Base-by-base conservation (phyloP, 2,888 invertebrate genomes). In the Brachycybe producta region DNA sequence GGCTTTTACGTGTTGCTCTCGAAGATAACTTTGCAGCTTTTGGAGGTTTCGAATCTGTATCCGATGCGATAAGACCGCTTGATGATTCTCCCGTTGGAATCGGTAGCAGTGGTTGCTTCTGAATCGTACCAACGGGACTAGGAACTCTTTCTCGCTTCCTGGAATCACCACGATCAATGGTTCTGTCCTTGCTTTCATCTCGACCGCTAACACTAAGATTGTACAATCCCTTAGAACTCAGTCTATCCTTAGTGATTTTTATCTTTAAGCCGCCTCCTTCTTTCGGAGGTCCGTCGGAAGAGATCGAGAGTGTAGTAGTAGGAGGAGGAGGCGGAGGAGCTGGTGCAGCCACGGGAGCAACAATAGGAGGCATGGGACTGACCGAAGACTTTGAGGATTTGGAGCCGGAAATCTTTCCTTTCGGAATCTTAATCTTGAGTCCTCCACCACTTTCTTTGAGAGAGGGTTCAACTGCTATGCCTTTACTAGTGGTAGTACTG, bases 401-500 rank as follows among this genome's bases (percentile, higher is more conserved):
- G 2, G n/a, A 15, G 3, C 24, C 19, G 23, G 2, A 5, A 7
- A 36, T 28, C 36, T 36, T 43, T 56, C 83, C 82, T 61, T 83
- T 83, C 24, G 83, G 77, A 57, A 86, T 84, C 70, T 84, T 85
- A 59, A 85, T 81, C 51, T 61, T 61, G 5, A 62, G 51, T 23
- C 59, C 56, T 43, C 55, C 54, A 4, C 42, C 52, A 5, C 42
- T 8, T 1, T 21, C 13, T 21, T 21, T 13, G 5, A 17, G 1
- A 7, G 42, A 42, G 15, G 17, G 23, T 24, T 26, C 27, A 17
- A 19, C 21, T 4, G 24, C 19, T 15, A 7, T 15, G 13, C 7
- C 19, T n/a, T 13, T 3, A 21, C n/a, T 13, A 3, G 39, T 19
- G 15, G 15, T 13, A 42, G 13, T 26, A 28, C 24, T 4, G n/a